Evolutionary conservation across 1,140 invertebrate genomes (phyloP).

Genomic region (Galleria mellonella): DNA sequence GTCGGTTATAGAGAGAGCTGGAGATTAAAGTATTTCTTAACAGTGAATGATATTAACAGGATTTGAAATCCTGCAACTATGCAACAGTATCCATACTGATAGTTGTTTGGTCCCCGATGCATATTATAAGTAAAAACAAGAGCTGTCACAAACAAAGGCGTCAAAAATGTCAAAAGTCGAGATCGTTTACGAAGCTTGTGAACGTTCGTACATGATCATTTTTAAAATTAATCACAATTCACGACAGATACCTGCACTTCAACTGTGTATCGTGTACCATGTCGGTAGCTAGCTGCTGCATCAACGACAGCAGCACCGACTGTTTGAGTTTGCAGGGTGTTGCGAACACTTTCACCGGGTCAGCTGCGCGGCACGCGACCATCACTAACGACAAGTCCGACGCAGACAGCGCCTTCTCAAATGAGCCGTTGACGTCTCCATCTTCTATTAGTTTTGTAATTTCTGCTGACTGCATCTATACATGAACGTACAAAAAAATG

Average conservation of each 20-base stretch:
- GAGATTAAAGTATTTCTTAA: too few relatives aligned
- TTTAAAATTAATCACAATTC: too few relatives aligned
- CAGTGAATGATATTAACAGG: too few relatives aligned
- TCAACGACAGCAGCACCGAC: conserved; percentile 89
- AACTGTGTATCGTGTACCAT: conserved; percentile 88
- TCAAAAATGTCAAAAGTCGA: too few relatives aligned
- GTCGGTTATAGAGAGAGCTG: too few relatives aligned
- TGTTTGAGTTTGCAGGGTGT: conserved; percentile 82
- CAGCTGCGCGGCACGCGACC: conserved; percentile 87
- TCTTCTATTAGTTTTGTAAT: conserved; percentile 82
- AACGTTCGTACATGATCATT: too few relatives aligned
- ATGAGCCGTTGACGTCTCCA: conserved; percentile 87
- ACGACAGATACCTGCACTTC: conserved; percentile 88
- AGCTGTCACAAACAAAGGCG: too few relatives aligned
- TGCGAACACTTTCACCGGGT: conserved; percentile 83
- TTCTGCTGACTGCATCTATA: conserved; percentile 75
- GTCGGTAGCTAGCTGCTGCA: conserved; percentile 93
- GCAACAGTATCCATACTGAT: too few relatives aligned
- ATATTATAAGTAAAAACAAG: too few relatives aligned
- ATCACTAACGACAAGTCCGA: conserved; percentile 88
- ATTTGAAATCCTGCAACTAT: too few relatives aligned
- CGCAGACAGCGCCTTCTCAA: conserved; percentile 89
- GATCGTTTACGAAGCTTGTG: too few relatives aligned
- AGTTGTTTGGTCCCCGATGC: too few relatives aligned
- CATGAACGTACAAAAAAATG: neutral